Base-by-base conservation (phyloP, 1,140 invertebrate species). In the Holotrichia oblita region DNA sequence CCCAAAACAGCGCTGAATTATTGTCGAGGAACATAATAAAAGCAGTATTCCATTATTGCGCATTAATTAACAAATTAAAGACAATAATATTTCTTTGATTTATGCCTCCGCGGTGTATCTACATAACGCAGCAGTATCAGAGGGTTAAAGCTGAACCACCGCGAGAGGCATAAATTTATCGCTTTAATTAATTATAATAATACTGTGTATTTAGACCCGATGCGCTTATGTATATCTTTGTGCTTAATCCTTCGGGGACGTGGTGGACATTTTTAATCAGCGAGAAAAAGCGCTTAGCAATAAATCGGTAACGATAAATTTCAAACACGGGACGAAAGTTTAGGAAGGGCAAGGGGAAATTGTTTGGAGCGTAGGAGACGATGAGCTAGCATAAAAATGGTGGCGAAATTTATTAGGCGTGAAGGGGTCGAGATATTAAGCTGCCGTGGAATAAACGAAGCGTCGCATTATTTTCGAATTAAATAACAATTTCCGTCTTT, bases 41-140 rank as follows among this genome's bases (percentile, higher is more conserved):
- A 69, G 12, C 4, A 6, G 61, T 27, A 69, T 69, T 69, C 61
- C 61, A 69, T 69, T 69, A 69, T 69, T 20, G 61, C 61, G 22
- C 61, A 27, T 69, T 69, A 69, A 69, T 69, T 69, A 27, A 69
- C 61, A 69, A 69, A 69, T 69, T 69, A 69, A 69, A 69, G 61
- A 10, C 61, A 69, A 69, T 69, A 69, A 69, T 69, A 27, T 69
- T 69, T 69, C 61, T 69, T 69, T 69, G 61, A 69, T 69, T 69
- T 69, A 69, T 69, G 61, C 20, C 61, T 69, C 61, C 61, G 61
- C 27, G 8, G 61, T 69, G 61, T 69, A 69, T 34, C 61, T 69
- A 34, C 61, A 55, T 55, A 10, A 22, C 27, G 22, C 61, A 27
- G 61, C 22, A 10, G 27, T 22, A 69, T 69, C 61, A 22, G 6